Evolutionary conservation across 2,888 invertebrate species (phyloP), one percentile per base, ranked within the genome.

Genomic region (Odontocolon sp.): DNA sequence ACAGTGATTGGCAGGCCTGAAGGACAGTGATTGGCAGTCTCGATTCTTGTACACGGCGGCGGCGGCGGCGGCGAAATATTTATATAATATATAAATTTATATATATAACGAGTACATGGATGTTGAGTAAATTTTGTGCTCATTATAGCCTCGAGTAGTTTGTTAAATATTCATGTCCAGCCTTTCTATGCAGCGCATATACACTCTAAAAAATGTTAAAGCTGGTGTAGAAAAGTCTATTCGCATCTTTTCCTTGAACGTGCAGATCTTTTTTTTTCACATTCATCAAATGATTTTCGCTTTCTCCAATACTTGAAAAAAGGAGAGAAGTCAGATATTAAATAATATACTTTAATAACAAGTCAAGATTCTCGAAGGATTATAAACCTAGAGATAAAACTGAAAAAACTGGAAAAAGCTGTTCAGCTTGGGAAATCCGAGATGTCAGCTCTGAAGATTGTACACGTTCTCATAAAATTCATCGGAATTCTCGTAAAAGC

Each of bases 131-230:
- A 71, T 64, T 56, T 63, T 23, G 61, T 23, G 56, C 71, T 71
- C 71, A 71, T 71, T 71, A 63, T 56, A 63, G 42, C 54, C 54
- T 47, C 63, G 54, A 64, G 63, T 28, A n/a, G 45, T 56, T 63
- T 28, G 45, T 38, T 56, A 63, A 63, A 71, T 54, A 71, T 71
- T 70, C 52, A 63, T 63, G 28, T 8, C 47, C 1, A 28, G 71
- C 45, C n/a, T 54, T 42, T 54, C 26, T 45, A 6, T 45, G 47
- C 45, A 36, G 23, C 56, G 36, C 36, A 56, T 31, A 50, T 26
- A 23, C 52, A 21, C 38, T 5, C n/a, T 50, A 52, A 28, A 26
- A 31, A 52, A 52, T 56, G 45, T 56, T 21, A 38, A 63, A 63
- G 63, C 45, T 33, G 28, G 16, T 9, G n/a, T 52, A 14, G 9